Evolutionary conservation across 2,888 invertebrate species (phyloP).

Genomic region (Drosophila demipolita): DNA sequence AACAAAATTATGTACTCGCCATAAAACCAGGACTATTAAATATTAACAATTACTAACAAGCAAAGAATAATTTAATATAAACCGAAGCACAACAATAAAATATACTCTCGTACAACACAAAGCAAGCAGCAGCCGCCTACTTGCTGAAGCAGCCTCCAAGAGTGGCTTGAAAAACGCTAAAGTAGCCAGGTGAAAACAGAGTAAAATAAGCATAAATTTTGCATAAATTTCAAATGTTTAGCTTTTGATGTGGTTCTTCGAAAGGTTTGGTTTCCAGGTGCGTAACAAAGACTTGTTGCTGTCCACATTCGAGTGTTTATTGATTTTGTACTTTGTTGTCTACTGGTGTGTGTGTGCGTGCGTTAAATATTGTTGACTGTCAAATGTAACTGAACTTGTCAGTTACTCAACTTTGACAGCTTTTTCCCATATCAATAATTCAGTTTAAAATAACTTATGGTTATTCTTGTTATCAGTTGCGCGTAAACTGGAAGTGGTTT

Average conservation of each 20-base stretch:
- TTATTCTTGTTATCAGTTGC: constrained; percentile 8
- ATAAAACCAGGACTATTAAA: constrained; percentile 12
- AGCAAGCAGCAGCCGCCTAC: constrained; percentile 17
- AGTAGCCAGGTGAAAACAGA: constrained; percentile 25
- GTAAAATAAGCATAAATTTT: constrained; percentile 28
- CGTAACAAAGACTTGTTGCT: constrained; percentile 34
- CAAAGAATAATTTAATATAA: neutral
- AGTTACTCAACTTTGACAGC: constrained; percentile 14
- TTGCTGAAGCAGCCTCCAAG: constrained; percentile 9
- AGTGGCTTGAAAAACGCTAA: constrained; percentile 40
- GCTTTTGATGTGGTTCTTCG: neutral
- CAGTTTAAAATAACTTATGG: constrained; percentile 6
- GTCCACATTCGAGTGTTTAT: constrained; percentile 13
- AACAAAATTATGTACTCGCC: constrained; percentile 50
- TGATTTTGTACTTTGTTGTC: constrained; percentile 15
- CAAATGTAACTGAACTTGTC: neutral
- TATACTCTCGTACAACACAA: neutral
- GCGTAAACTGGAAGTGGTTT: constrained; percentile 24
- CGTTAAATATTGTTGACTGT: neutral
- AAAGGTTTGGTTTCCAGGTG: neutral
- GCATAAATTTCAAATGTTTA: neutral
- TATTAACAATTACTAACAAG: constrained; percentile 1
- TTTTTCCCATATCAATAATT: constrained; percentile 5
- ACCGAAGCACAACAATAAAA: neutral
- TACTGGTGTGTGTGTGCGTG: neutral